phyloP scores from a whole-genome alignment of 2,888 invertebrate species.

The Sarcophaga rosellei region DNA sequence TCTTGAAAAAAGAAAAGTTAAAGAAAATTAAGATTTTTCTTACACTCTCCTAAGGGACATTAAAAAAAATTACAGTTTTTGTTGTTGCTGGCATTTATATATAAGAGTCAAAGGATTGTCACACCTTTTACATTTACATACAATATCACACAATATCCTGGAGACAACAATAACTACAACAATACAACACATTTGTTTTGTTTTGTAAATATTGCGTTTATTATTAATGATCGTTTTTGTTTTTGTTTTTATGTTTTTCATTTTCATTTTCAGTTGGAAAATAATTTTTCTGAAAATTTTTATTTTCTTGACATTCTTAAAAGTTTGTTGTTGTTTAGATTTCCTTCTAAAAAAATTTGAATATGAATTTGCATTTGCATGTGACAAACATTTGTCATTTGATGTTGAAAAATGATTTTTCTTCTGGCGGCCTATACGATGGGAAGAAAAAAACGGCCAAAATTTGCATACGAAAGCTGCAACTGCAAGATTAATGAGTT shows the following conservation, averaged over 20 bases:
- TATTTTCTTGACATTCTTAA: slow-evolving; percentile 13
- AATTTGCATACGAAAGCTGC: slow-evolving; percentile 64
- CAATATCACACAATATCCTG: background rate
- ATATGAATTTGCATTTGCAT: slow-evolving; percentile 68
- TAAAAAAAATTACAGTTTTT: slow-evolving; percentile 17
- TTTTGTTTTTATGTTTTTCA: background rate
- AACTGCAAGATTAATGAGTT: slow-evolving; percentile 70
- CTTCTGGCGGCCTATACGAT: slow-evolving; percentile 24
- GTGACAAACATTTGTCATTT: slow-evolving; percentile 71
- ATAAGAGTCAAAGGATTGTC: slow-evolving; percentile 71
- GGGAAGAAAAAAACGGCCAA: background rate
- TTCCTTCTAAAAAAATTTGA: slow-evolving; percentile 39
- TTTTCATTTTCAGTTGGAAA: background rate
- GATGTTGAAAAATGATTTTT: slow-evolving; percentile 72
- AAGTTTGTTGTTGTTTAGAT: background rate
- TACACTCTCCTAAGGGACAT: slow-evolving; percentile 53
- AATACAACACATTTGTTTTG: slow-evolving; percentile 81
- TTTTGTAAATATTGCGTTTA: slow-evolving; percentile 81
- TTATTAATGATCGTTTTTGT: slow-evolving; percentile 76
- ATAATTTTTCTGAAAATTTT: slow-evolving; percentile 1
- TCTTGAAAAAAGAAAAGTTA: background rate
- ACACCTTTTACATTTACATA: slow-evolving; percentile 69
- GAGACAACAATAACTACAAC: slow-evolving; percentile 49
- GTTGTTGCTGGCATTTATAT: slow-evolving; percentile 45
- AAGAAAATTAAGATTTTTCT: background rate